These are phyloP conservation scores for Psettodes erumei DNA, from an alignment of 2,113 vertebrate genomes.

Conservation along the genomic window DNA sequence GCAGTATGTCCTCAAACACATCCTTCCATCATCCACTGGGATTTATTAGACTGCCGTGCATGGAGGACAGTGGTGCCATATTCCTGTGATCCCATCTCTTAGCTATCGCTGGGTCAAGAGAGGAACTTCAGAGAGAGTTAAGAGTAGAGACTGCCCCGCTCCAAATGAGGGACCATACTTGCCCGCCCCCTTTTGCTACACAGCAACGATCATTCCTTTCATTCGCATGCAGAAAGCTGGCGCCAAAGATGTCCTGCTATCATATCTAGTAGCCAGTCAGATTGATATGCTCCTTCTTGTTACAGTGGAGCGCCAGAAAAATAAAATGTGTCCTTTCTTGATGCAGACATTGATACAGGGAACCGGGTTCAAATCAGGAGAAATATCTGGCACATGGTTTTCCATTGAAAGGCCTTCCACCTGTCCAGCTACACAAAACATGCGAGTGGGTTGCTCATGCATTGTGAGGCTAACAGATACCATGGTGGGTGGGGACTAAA, in stretches of 20 bases:
- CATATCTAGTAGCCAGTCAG: too few relatives aligned
- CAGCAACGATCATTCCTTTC: not conserved
- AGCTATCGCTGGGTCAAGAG: slow-evolving; percentile 4
- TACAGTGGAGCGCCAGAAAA: too few relatives aligned
- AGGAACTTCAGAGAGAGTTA: too few relatives aligned
- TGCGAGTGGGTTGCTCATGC: too few relatives aligned
- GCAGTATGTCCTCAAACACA: not conserved
- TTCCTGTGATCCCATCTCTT: slow-evolving; percentile 3
- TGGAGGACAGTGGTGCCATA: not conserved
- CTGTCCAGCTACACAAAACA: too few relatives aligned
- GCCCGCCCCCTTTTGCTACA: not conserved
- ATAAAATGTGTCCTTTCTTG: too few relatives aligned
- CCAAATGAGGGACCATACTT: not conserved
- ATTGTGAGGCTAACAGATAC: not conserved
- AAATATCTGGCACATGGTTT: too few relatives aligned
- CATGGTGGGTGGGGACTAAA: not conserved
- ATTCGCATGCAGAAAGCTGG: not conserved
- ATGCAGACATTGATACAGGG: too few relatives aligned
- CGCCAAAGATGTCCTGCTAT: too few relatives aligned
- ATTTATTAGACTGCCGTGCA: slow-evolving; percentile 6
- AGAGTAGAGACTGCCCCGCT: not conserved
- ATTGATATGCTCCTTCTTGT: too few relatives aligned
- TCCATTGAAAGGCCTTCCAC: too few relatives aligned
- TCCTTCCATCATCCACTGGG: not conserved
- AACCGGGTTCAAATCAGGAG: too few relatives aligned